Base-by-base conservation (phyloP, 2,888 invertebrate genomes). In the Oegoconia quadripuncta region DNA sequence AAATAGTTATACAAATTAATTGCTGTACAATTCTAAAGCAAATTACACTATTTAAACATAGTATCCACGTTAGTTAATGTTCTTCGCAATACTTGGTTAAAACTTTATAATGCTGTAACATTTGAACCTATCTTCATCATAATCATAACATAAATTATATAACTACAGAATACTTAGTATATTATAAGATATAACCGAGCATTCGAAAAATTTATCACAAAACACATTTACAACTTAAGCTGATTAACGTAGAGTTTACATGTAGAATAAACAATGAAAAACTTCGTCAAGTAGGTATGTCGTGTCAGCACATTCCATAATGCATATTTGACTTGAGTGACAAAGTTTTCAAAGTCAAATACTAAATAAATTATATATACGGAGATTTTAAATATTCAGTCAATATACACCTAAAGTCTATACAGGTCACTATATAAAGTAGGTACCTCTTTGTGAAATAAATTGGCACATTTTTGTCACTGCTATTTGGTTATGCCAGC, bases 1-100 rank as follows among this genome's bases (percentile, higher is more conserved):
- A 83, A 83, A 80, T 75, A 72, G 78, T 78, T 75, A 79, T 82
- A 82, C 76, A 83, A 83, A 79, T 72, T 56, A 80, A 63, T 74
- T 61, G 76, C 77, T 78, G 74, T 79, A 81, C 78, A 84, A 67
- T 66, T 70, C 60, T 59, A 59, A 74, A 74, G 75, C 73, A 56
- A 67, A 63, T 64, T 65, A 59, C 55, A 52, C 60, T 58, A 61
- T 63, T 59, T 55, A 49, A 65, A 67, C 58, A 48, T 58, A 61
- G 53, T 49, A 57, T 48, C 48, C 41, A 49, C 46, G 46, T 46
- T 46, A 26, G 45, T 55, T 50, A 41, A 50, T 49, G 45, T 41
- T 43, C 50, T 30, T 16, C 18, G 50, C 34, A 52, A 38, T 44
- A 36, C 15, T 40, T 29, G 29, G 17, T 34, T 28, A 27, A 4